Base-by-base conservation (phyloP, 2,113 vertebrate species). In the Uria aalge region DNA sequence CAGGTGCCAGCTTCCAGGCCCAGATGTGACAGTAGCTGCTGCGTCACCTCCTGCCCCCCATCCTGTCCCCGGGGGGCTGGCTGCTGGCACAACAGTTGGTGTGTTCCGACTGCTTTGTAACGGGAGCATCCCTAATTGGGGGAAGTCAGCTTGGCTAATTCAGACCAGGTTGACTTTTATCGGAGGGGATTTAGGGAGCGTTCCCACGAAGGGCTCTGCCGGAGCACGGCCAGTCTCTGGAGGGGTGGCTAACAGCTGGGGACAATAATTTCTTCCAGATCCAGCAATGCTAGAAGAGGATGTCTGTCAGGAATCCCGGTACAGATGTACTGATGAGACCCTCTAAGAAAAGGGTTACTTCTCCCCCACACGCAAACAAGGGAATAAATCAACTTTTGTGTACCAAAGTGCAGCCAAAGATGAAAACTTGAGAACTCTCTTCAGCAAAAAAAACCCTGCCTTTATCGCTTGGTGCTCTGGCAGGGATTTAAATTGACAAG, bases 181-280 rank as follows among this genome's bases (percentile, higher is more conserved):
- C 77, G 29, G 80, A 21, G 45, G 56, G 62, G 80, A 64, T 94
- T 67, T 71, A 30, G 68, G 89, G 87, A 97, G 60, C 73, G n/a
- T 94, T 96, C 94, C 93, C 91, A 86, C 6, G 19, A 27, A 38
- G 9, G 10, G 30, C 59, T 91, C 29, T 83, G 66, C 63, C 52
- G 52, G 78, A 73, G 48, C 20, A 1, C 5, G 16, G 53, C 43
- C 7, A 8, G 30, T 71, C 71, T 74, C 59, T 22, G 41, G 74
- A 90, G 81, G 87, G 77, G 73, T 96, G 87, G 86, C 77, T 41
- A 43, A 1, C 96, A 96, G 93, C 96, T 96, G 93, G 84, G 91
- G 87, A 82, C 80, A 90, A 40, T 94, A 94, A 96, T 95, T 92
- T n/a, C 69, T 94, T 96, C 91, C 96, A 96, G 94, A 95, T 56